Evolutionary conservation across 2,888 invertebrate genomes (phyloP).

Genomic region (Phengaris alcon): DNA sequence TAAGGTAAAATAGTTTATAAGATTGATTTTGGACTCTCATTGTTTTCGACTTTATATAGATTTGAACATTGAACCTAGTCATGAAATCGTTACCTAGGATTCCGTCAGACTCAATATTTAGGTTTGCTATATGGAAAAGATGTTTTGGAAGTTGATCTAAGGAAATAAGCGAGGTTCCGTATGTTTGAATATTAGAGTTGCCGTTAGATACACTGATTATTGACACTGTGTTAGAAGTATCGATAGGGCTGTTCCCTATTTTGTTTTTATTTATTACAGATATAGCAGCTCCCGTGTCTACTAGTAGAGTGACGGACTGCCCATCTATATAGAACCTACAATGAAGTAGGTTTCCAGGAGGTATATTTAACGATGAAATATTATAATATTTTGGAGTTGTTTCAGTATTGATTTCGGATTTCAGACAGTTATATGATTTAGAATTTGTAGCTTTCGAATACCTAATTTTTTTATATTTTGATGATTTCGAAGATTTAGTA

Average conservation of each 20-base stretch:
- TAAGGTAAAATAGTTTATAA: slow-evolving; percentile 39
- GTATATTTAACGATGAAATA: slow-evolving; percentile 43
- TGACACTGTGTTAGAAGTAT: slow-evolving; percentile 39
- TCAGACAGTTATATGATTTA: not conserved
- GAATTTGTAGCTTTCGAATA: no score
- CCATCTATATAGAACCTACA: slow-evolving; percentile 41
- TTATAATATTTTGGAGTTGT: slow-evolving; percentile 34
- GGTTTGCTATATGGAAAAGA: slow-evolving; percentile 42
- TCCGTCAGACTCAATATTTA: slow-evolving; percentile 42
- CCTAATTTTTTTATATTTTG: not conserved
- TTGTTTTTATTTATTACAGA: slow-evolving; percentile 40
- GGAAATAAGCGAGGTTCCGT: slow-evolving; percentile 40
- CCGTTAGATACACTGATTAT: slow-evolving; percentile 43
- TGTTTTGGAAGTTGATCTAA: slow-evolving; percentile 40
- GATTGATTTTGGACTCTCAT: slow-evolving; percentile 40
- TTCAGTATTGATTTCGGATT: slow-evolving; percentile 30
- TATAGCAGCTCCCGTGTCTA: slow-evolving; percentile 44
- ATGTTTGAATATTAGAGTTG: slow-evolving; percentile 37
- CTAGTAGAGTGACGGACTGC: slow-evolving; percentile 38
- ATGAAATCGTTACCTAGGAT: slow-evolving; percentile 46
- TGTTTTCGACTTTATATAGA: slow-evolving; percentile 44
- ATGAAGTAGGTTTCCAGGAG: slow-evolving; percentile 43
- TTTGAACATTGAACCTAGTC: slow-evolving; percentile 42
- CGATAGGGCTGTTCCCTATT: slow-evolving; percentile 36
- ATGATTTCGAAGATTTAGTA: not conserved